These are phyloP conservation scores for Drosophila borborema DNA, from an alignment of 2,888 invertebrate species.

Conservation along the genomic window DNA sequence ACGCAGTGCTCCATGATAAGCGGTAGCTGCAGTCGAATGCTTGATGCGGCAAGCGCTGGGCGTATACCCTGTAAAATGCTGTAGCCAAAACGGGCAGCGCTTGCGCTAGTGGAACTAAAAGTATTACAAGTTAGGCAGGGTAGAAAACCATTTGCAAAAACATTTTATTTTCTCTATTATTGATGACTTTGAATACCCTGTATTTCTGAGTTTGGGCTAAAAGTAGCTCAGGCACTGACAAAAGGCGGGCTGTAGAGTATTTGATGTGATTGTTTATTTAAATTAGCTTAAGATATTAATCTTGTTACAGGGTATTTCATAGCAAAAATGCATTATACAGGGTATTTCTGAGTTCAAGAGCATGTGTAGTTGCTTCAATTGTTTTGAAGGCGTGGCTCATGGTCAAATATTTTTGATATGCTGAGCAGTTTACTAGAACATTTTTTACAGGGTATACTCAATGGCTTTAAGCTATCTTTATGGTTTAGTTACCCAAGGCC, in stretches of 20 bases:
- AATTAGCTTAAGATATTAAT: background rate
- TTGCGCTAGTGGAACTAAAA: background rate
- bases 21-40: conserved; percentile 26
- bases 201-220: background rate
- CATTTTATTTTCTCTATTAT: too few species aligned
- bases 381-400: too few species aligned
- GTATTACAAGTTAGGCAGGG: rapidly evolving
- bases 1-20: conserved; percentile 45
- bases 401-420: background rate
- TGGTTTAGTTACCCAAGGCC: too few species aligned
- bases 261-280: background rate
- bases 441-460: background rate
- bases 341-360: background rate
- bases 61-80: conserved; percentile 26
- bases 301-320: background rate
- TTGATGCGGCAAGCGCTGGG: conserved; percentile 5
- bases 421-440: background rate
- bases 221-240: background rate
- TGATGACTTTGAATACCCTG: background rate
- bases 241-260: background rate
- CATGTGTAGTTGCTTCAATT: rapidly evolving
- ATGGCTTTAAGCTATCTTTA: background rate
- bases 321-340: background rate
- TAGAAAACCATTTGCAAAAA: background rate
- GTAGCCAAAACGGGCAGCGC: background rate